Evolutionary conservation across 2,113 vertebrate genomes (phyloP).

Genomic region (Labrus mixtus): DNA sequence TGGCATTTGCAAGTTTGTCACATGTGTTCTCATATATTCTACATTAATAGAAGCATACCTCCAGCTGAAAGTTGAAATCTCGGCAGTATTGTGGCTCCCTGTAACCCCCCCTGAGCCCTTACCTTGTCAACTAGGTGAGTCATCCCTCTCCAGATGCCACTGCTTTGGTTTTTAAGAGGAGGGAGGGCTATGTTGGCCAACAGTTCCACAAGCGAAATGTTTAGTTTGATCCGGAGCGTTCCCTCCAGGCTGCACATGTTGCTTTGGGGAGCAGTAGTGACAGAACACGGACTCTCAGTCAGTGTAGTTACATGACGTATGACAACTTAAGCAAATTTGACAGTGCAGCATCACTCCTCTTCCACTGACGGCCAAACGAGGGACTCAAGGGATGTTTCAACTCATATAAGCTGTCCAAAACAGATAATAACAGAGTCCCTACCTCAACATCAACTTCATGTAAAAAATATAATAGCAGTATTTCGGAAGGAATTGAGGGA

Average conservation of each 20-base stretch:
- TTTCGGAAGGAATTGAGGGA: conserved; percentile 54
- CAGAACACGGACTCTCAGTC: conserved; percentile 53
- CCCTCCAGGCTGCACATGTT: conserved; percentile 49
- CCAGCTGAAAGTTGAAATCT: conserved; percentile 47
- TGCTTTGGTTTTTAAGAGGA: conserved; percentile 64
- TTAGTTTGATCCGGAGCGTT: conserved; percentile 57
- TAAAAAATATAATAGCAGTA: conserved; percentile 63
- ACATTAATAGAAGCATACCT: conserved; percentile 54
- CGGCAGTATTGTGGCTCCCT: conserved; percentile 37
- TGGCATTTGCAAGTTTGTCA: conserved; percentile 49
- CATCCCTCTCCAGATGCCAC: conserved; percentile 59
- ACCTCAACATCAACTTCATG: conserved; percentile 66
- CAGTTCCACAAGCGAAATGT: conserved; percentile 51
- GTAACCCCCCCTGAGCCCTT: conserved; percentile 22
- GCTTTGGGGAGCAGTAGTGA: conserved; percentile 44
- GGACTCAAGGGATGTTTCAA: conserved; percentile 25
- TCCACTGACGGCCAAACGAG: background rate
- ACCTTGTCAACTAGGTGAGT: conserved; percentile 63
- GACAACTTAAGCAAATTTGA: conserved; percentile 55
- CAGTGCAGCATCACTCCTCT: conserved; percentile 30
- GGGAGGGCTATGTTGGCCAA: conserved; percentile 46
- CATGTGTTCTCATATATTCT: conserved; percentile 39
- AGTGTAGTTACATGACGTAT: conserved; percentile 55
- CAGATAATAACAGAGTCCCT: conserved; percentile 49
- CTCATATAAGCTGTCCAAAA: conserved; percentile 22